Percentiles rank a stretch among this genome's conserved stretches.
These are phyloP conservation scores for Eupithecia insigniata DNA, from an alignment of 2,888 invertebrate species.

Conservation along the genomic window DNA sequence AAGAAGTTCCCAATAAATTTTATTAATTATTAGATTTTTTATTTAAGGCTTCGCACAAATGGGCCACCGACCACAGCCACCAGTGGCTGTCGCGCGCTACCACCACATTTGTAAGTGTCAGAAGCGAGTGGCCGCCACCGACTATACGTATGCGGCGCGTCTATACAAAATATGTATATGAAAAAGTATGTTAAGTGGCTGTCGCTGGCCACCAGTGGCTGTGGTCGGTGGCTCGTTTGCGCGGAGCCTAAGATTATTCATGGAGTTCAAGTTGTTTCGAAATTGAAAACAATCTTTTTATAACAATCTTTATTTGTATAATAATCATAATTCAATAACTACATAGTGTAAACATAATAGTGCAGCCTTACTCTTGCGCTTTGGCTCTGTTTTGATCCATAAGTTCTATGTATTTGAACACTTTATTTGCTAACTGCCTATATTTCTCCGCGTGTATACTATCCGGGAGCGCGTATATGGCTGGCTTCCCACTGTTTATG, in stretches of 20 bases:
- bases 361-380: conserved; percentile 58
- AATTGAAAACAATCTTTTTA: conserved; percentile 40
- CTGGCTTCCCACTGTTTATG: conserved; percentile 90
- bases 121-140: too few relatives aligned
- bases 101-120: too few relatives aligned
- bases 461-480: conserved; percentile 87
- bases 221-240: too few relatives aligned
- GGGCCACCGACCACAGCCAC: too few relatives aligned
- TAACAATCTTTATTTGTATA: conserved; percentile 60
- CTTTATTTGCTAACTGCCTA: conserved; percentile 73
- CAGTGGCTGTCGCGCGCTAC: too few relatives aligned
- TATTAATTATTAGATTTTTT: conserved; percentile 64
- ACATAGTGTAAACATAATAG: conserved; percentile 27
- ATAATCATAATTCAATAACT: conserved; percentile 55
- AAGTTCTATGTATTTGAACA: conserved; percentile 74
- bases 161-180: too few relatives aligned
- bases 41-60: too few relatives aligned
- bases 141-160: too few relatives aligned
- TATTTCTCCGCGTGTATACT: conserved; percentile 80
- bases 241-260: too few relatives aligned
- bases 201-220: too few relatives aligned
- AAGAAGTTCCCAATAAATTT: conserved; percentile 74
- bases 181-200: too few relatives aligned
- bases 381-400: conserved; percentile 65
- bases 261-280: conserved; percentile 13